Evolutionary conservation across 2,888 invertebrate species (phyloP).

Genomic region (Tinea trinotella): DNA sequence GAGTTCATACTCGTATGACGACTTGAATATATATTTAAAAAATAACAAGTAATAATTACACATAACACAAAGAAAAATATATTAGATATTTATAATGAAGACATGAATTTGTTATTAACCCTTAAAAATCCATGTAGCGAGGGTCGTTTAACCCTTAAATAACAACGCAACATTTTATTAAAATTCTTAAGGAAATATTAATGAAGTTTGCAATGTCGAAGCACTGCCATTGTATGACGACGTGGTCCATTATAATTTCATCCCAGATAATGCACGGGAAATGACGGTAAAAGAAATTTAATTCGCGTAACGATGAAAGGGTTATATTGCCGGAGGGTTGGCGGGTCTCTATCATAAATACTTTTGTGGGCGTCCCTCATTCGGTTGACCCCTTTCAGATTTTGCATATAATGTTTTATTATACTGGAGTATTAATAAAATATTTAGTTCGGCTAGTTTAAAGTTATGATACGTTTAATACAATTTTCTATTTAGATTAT

Average conservation of each 20-base stretch:
- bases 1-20: no score
- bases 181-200: slow-evolving; percentile 67
- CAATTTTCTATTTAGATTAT: no score
- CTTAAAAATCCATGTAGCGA: background rate
- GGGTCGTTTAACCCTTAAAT: slow-evolving; percentile 40
- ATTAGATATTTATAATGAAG: background rate
- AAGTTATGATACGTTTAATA: no score
- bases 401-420: slow-evolving; percentile 65
- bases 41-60: no score
- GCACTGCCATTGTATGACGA: slow-evolving; percentile 49
- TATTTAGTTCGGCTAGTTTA: no score
- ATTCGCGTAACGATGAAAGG: slow-evolving; percentile 71
- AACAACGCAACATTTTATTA: slow-evolving; percentile 66
- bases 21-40: no score
- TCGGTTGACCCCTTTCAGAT: slow-evolving; percentile 59
- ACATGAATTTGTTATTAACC: background rate
- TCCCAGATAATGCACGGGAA: slow-evolving; percentile 71
- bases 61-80: background rate
- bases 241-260: slow-evolving; percentile 65
- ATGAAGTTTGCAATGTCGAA: slow-evolving; percentile 46
- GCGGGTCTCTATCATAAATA: slow-evolving; percentile 60
- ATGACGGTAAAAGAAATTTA: slow-evolving; percentile 73
- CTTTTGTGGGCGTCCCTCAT: slow-evolving; percentile 48
- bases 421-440: no score
- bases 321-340: slow-evolving; percentile 39